These are phyloP conservation scores for Otus sunia DNA, from an alignment of 2,113 vertebrate genomes.

Conservation along the genomic window DNA sequence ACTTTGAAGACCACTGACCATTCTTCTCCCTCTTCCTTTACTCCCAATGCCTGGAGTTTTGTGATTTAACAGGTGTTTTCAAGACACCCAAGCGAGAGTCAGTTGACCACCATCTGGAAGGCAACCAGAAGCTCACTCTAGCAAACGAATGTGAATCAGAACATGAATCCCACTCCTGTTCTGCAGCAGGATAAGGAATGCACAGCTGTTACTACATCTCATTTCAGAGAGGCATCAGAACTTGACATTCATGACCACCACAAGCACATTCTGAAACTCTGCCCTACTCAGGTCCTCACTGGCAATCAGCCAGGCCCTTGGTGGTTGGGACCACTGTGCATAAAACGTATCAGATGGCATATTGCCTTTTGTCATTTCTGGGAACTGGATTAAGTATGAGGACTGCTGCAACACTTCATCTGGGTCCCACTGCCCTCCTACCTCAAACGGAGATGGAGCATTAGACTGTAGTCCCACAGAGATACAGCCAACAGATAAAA, in stretches of 20 bases:
- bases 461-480: background rate
- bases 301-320: background rate
- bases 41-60: background rate
- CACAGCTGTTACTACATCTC: conserved; percentile 51
- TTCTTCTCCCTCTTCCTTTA: background rate
- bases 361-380: conserved; percentile 38
- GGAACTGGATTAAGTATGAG: conserved; percentile 16
- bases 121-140: background rate
- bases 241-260: conserved; percentile 18
- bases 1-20: background rate
- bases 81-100: background rate
- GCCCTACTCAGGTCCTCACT: background rate
- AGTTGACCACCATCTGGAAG: background rate
- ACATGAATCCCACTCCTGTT: background rate
- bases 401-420: background rate
- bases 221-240: conserved; percentile 35
- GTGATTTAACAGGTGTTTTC: background rate
- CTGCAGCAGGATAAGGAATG: background rate
- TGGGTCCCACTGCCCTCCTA: background rate
- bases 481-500: background rate
- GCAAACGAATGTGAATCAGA: background rate
- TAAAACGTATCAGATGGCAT: background rate
- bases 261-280: conserved; percentile 36
- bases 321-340: background rate
- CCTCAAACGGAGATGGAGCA: background rate